Base-by-base conservation (phyloP, 2,888 invertebrate species). In the Cantharis flavilabris region DNA sequence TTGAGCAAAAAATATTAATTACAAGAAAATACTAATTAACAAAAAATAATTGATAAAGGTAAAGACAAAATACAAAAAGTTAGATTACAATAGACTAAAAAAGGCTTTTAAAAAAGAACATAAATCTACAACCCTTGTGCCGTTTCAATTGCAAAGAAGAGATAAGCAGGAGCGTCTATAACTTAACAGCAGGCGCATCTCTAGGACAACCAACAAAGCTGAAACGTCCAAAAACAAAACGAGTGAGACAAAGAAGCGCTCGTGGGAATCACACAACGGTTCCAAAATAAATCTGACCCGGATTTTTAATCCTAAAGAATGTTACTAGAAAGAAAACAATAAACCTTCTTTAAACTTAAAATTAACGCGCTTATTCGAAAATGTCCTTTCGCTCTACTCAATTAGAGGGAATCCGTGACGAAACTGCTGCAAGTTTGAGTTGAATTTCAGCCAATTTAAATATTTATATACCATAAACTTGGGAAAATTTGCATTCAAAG, bases 251-350 rank as follows among this genome's bases (percentile, higher is more conserved):
- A 77, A 77, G 79, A 84, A 83, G 83, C 82, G 82, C 83, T 80
- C 85, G 84, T 85, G 85, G 83, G 85, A 86, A 86, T 81, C 81
- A 80, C 80, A 81, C 83, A 84, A 83, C 80, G 83, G 80, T 80
- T 82, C 81, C 72, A 76, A 83, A 84, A 85, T 85, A 84, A 85
- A 85, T 85, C 85, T 83, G 83, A 79, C 80, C 82, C 77, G 82
- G 81, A 83, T 84, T 85, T 85, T 85, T 85, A 85, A 85, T 85
- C 84, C 84, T 70, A 72, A 76, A 67, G 79, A 79, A 80, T 76
- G 73, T 72, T 75, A 33, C 77, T 73, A 77, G 75, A 69, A 20
- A 78, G 67, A 72, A 81, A 80, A 82, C 82, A 82, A 82, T 75
- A 72, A 75, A 70, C 74, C 76, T 67, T 72, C 73, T 72, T 76